Conservation (phyloP, 2,888 invertebrate species). For the Altica lythri region DNA sequence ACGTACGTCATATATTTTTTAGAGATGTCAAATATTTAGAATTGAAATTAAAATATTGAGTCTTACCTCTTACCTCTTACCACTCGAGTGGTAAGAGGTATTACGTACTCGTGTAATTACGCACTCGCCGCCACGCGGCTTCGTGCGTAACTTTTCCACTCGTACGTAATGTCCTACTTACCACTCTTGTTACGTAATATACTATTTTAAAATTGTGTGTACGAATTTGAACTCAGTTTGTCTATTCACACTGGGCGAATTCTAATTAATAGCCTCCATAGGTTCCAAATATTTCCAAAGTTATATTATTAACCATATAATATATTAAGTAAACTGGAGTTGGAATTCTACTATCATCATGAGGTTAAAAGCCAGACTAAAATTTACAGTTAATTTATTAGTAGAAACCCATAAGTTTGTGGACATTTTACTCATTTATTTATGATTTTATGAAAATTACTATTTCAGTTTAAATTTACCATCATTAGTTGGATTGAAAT, state of each 20-base stretch:
- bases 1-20: too few relatives aligned
- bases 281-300: background rate
- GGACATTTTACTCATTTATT: constrained; percentile 1
- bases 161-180: too few relatives aligned
- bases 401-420: constrained; percentile 7
- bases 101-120: too few relatives aligned
- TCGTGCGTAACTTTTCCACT: too few relatives aligned
- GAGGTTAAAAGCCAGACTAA: constrained; percentile 6
- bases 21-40: too few relatives aligned
- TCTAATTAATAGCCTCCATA: background rate
- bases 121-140: too few relatives aligned
- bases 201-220: background rate
- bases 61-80: too few relatives aligned
- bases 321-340: background rate
- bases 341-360: constrained; percentile 6
- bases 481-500: too few relatives aligned
- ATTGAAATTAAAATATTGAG: too few relatives aligned
- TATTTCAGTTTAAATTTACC: constrained; percentile 12
- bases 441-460: constrained; percentile 6
- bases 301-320: background rate
- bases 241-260: background rate
- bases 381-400: constrained; percentile 12
- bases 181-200: background rate
- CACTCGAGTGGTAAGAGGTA: too few relatives aligned
- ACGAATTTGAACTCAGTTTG: background rate